A percentile compares a stretch with the other conserved stretches of the same genome.
phyloP scores from a whole-genome alignment of 2,888 invertebrate genomes.

The Herminia tarsipennalis region DNA sequence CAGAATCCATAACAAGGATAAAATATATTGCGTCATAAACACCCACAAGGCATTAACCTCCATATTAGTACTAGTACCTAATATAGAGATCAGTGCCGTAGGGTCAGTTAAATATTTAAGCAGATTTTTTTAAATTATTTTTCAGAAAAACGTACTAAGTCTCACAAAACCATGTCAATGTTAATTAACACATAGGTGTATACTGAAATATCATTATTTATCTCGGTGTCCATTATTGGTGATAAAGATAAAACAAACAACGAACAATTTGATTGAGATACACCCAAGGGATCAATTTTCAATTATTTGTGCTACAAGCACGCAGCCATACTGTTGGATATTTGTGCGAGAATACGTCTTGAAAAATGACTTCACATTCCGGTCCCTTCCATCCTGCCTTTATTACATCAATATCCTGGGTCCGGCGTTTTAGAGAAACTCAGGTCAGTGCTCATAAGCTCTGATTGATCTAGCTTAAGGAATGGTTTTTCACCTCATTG shows the following conservation, averaged over 20 bases:
- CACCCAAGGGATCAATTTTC: conserved; percentile 43
- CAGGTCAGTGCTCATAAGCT: conserved; percentile 5
- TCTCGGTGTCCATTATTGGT: too few relatives aligned
- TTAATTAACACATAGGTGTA: too few relatives aligned
- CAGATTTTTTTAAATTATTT: too few relatives aligned
- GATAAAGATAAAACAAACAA: background rate
- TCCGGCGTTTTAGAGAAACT: conserved; percentile 28
- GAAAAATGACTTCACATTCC: conserved; percentile 50
- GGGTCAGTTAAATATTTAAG: too few relatives aligned
- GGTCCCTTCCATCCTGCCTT: conserved; percentile 37
- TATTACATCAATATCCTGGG: conserved; percentile 49
- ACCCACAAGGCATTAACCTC: too few relatives aligned
- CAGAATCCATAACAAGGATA: too few relatives aligned
- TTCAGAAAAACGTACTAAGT: too few relatives aligned
- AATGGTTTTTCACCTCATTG: background rate
- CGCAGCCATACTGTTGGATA: conserved; percentile 39
- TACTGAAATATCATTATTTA: too few relatives aligned
- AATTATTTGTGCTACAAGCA: conserved; percentile 46
- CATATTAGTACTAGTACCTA: too few relatives aligned
- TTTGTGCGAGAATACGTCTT: conserved; percentile 44
- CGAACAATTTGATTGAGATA: conserved; percentile 39
- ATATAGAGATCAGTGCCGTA: too few relatives aligned
- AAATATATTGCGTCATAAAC: too few relatives aligned
- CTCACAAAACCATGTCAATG: too few relatives aligned
- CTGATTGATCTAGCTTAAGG: conserved; percentile 14